Evolutionary conservation across 2,797 vertebrate species (phyloP), one percentile per base, ranked within the genome.

Genomic region (Hephaestus fuliginosus): DNA sequence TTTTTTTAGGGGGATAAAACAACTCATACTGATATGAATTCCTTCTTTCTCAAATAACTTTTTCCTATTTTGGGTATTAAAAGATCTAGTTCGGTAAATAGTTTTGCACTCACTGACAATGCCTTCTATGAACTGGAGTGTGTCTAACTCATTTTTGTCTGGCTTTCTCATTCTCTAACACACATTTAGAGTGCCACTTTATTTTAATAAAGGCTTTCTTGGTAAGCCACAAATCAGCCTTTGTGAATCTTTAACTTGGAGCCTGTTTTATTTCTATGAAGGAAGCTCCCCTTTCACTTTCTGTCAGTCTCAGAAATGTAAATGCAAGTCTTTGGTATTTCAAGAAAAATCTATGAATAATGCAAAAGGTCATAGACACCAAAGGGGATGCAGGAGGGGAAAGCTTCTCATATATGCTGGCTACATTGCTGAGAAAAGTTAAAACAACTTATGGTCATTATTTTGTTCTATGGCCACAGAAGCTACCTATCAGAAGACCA

Each of bases 61-160:
- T 17, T 44, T 56, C 60, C 48, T 53, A 8, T 63, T 86, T 76
- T 68, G 39, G 55, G 5, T 65, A 30, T 61, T 49, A 9, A 7
- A 76, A 28, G 4, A 44, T 20, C 14, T 18, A 10, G 52, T 71
- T 79, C 76, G 56, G 5, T 12, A 20, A 52, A 73, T 30, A 33
- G 30, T 72, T 75, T 51, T 69, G 33, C 5, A 33, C n/a, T 64
- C 18, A 3, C 63, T 25, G 67, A 41, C 65, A 71, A 67, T 68
- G 18, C 68, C 49, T 60, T 25, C 18, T 58, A 48, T 68, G 39
- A 78, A 60, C 28, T 53, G 7, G 15, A 53, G 5, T 66, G 30
- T 33, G 30, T 33, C 33, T 33, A 36, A 53, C 22, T 70, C 12
- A 6, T 28, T 25, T 60, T 75, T 58, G 30, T 61, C n/a, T 36